Percentiles rank a stretch among this genome's conserved stretches.
phyloP scores from a whole-genome alignment of 64 coral and sea anemone genomes.

The Montipora cactus region DNA sequence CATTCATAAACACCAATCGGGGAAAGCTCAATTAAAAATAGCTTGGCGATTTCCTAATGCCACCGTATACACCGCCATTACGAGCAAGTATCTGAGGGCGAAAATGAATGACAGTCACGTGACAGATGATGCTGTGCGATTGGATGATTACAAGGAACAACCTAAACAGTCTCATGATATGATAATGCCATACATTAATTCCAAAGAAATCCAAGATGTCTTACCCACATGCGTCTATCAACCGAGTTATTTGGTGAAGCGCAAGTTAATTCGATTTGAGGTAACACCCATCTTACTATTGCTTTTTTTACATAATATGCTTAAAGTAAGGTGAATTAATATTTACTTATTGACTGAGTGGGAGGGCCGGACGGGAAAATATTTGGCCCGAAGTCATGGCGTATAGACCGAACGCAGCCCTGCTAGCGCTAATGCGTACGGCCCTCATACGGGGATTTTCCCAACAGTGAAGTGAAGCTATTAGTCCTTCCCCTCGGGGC shows the following conservation, averaged over 20 bases:
- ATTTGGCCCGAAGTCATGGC: too few relatives aligned
- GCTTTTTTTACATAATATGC: too few relatives aligned
- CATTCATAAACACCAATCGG: conserved; percentile 69
- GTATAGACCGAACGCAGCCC: too few relatives aligned
- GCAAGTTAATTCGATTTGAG: conserved; percentile 85
- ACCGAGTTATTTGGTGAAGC: conserved; percentile 86
- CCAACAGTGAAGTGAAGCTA: too few relatives aligned
- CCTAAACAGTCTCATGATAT: conserved; percentile 3
- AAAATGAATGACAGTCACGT: conserved; percentile 75
- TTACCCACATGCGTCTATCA: conserved; percentile 70
- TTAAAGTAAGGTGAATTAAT: too few relatives aligned
- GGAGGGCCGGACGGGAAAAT: too few relatives aligned
- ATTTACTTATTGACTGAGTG: too few relatives aligned
- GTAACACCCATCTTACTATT: conserved; percentile 1
- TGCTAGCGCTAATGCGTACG: too few relatives aligned
- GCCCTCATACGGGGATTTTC: too few relatives aligned
- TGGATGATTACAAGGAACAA: conserved; percentile 52
- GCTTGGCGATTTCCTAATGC: conserved; percentile 50
- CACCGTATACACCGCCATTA: conserved; percentile 50
- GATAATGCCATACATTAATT: conserved; percentile 44
- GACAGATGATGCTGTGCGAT: conserved; percentile 33
- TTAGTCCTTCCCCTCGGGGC: too few relatives aligned
- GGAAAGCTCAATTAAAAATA: conserved; percentile 59
- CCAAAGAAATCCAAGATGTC: not conserved
- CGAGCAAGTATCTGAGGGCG: conserved; percentile 29